phyloP scores from a whole-genome alignment of 2,888 invertebrate genomes.

The Autographa gamma region DNA sequence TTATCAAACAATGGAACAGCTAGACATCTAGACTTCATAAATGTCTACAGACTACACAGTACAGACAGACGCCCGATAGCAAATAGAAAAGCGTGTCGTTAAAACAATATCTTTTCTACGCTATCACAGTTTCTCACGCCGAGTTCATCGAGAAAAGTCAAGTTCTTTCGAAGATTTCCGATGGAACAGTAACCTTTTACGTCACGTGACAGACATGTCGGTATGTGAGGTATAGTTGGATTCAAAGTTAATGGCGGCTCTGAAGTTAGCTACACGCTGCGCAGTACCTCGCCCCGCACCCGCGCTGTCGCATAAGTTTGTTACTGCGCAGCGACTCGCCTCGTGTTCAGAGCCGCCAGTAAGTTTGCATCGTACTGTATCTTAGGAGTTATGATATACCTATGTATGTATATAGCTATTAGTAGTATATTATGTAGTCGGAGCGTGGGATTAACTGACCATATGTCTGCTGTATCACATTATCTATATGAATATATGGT shows the following conservation, averaged over 20 bases:
- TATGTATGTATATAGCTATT: constrained; percentile 24
- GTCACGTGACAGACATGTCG: constrained; percentile 53
- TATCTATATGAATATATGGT: background rate
- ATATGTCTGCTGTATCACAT: background rate
- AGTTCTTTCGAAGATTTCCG: constrained; percentile 23
- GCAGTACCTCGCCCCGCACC: too few relatives aligned
- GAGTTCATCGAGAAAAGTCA: constrained; percentile 3
- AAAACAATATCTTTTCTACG: background rate
- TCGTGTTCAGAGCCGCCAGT: too few relatives aligned
- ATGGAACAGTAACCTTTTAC: constrained; percentile 57
- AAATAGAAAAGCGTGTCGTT: background rate
- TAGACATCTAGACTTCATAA: background rate
- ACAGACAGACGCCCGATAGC: background rate
- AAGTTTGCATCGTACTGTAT: too few relatives aligned
- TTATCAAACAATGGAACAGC: background rate
- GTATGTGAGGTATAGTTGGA: too few relatives aligned
- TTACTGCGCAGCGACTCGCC: too few relatives aligned
- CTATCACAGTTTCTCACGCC: constrained; percentile 4
- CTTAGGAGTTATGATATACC: too few relatives aligned
- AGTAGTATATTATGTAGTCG: constrained; percentile 23
- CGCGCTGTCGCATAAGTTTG: too few relatives aligned
- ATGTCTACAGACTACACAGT: background rate
- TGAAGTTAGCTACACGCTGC: too few relatives aligned
- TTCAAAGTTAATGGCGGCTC: too few relatives aligned
- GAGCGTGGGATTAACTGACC: constrained; percentile 24